phyloP scores from a whole-genome alignment of 2,113 vertebrate genomes.

The Monarcha castaneiventris region DNA sequence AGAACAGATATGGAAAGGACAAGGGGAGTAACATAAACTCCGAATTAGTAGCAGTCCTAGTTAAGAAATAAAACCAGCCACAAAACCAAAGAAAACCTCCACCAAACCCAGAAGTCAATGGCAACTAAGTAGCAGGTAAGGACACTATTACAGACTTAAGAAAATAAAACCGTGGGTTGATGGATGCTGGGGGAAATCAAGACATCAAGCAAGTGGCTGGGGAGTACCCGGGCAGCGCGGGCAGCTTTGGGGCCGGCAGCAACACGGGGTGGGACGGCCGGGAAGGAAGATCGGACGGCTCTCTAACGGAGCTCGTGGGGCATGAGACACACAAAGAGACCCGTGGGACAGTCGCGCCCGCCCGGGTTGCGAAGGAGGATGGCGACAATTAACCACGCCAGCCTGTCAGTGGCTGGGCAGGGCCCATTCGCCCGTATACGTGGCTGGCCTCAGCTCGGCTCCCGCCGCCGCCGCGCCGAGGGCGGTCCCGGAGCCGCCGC shows the following conservation, averaged over 20 bases:
- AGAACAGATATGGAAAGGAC: rapidly evolving
- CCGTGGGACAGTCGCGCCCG: not conserved
- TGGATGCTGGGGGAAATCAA: not conserved
- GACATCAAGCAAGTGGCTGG: rapidly evolving
- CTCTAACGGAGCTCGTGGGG: rapidly evolving
- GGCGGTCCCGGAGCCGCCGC: not conserved
- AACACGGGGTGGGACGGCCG: rapidly evolving
- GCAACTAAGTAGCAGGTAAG: rapidly evolving
- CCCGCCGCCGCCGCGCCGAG: not conserved
- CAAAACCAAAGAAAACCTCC: not conserved
- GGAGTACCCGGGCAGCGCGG: rapidly evolving
- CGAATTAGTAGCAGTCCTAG: not conserved
- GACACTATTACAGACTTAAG: rapidly evolving
- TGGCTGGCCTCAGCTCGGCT: rapidly evolving
- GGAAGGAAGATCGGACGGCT: too few species aligned
- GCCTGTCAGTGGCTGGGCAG: not conserved
- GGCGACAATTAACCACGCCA: not conserved
- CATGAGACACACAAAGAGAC: not conserved
- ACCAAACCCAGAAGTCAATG: too few species aligned
- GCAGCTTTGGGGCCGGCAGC: not conserved
- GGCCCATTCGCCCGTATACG: too few species aligned
- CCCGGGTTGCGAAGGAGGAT: rapidly evolving
- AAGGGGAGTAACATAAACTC: not conserved
- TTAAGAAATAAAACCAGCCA: too few species aligned
- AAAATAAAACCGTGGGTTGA: rapidly evolving